Percentiles rank a stretch among this genome's conserved stretches.
These are phyloP conservation scores for Archips crataeganus DNA, from an alignment of 2,888 invertebrate species.

Conservation along the genomic window DNA sequence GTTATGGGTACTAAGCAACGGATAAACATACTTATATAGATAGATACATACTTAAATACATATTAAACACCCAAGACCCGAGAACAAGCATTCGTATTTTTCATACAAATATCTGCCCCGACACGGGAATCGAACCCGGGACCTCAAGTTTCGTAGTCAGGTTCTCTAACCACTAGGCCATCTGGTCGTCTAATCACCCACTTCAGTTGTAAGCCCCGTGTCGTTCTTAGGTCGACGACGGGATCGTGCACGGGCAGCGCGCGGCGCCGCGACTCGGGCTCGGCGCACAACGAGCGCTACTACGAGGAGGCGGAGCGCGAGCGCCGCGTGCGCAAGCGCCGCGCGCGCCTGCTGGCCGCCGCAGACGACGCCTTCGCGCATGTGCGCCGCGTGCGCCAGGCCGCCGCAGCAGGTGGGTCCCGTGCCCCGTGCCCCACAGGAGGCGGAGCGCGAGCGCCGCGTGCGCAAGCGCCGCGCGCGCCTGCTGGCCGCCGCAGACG, in stretches of 20 bases:
- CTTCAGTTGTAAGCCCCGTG: no score
- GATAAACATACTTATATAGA: no score
- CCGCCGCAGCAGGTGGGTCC: no score
- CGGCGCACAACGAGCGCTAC: constrained; percentile 98
- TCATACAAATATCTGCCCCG: no score
- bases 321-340: constrained; percentile 94
- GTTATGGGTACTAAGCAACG: no score
- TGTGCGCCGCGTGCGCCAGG: constrained; percentile 92
- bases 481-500: constrained; percentile 97
- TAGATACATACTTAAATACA: no score
- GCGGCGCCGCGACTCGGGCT: constrained; percentile 93
- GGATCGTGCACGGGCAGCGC: constrained; percentile 83
- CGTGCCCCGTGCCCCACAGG: constrained; percentile 97
- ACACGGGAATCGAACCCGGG: no score
- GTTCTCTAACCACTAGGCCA: no score
- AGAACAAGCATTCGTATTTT: no score
- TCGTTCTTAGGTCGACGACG: constrained; percentile 56
- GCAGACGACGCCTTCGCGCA: constrained; percentile 99
- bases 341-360: constrained; percentile 95
- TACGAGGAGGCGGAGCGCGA: constrained; percentile 99
- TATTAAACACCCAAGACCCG: no score
- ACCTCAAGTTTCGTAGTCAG: no score
- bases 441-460: constrained; percentile 96
- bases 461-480: constrained; percentile 96
- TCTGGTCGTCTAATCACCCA: no score